Conservation (phyloP, 1,140 invertebrate species). For the Heterodera carotae region DNA sequence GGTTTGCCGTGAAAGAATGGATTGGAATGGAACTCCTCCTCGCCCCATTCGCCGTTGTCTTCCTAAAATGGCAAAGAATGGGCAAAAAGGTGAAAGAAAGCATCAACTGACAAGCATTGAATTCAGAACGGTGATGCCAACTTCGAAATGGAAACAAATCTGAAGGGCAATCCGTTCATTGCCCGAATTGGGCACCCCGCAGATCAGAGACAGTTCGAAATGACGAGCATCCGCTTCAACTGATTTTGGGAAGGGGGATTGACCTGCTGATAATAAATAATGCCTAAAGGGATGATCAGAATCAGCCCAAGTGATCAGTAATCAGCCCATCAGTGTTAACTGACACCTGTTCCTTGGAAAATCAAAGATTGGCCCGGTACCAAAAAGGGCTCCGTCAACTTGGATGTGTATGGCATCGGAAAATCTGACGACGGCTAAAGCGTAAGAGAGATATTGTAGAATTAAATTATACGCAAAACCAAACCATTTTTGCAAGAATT, state of each 20-base stretch:
- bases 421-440: background rate
- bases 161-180: slow-evolving; percentile 15
- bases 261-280: no score
- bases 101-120: background rate
- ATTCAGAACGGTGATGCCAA: slow-evolving; percentile 33
- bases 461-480: background rate
- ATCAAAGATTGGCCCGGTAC: slow-evolving; percentile 32
- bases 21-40: slow-evolving; percentile 49
- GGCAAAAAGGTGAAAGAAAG: background rate
- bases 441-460: background rate
- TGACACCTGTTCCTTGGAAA: slow-evolving; percentile 28
- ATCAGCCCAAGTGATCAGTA: no score
- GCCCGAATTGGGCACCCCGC: background rate
- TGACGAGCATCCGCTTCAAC: slow-evolving; percentile 10
- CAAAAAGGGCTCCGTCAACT: slow-evolving; percentile 11
- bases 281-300: no score
- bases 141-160: slow-evolving; percentile 28
- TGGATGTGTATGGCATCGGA: slow-evolving; percentile 40
- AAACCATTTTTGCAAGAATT: background rate
- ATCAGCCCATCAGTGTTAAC: no score
- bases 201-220: slow-evolving; percentile 17
- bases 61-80: background rate
- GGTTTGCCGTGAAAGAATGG: slow-evolving; percentile 39
- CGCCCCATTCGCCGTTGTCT: slow-evolving; percentile 42
- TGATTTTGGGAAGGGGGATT: background rate